A percentile compares a stretch with the other conserved stretches of the same genome.
phyloP scores from a whole-genome alignment of 2,113 vertebrate genomes.

The Vidua chalybeata region DNA sequence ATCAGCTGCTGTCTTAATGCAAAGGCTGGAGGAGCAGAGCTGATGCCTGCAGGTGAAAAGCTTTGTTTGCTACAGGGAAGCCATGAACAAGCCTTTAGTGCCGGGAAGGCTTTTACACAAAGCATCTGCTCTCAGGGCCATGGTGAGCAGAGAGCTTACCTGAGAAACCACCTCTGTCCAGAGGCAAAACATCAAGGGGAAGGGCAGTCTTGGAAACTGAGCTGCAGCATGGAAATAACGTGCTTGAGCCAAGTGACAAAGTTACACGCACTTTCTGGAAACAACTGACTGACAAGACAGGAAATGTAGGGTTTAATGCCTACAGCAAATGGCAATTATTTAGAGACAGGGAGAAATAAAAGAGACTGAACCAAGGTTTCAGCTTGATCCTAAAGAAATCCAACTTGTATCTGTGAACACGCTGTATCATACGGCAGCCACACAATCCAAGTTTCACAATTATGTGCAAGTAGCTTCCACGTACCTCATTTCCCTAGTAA shows the following conservation, averaged over 20 bases:
- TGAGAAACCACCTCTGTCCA: neutral
- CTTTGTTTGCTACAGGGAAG: neutral
- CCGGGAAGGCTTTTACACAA: neutral
- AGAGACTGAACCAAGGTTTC: neutral
- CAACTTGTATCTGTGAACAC: neutral
- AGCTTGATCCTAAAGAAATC: neutral
- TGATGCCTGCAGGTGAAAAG: neutral
- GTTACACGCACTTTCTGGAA: neutral
- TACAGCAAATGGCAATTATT: neutral
- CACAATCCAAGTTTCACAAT: neutral
- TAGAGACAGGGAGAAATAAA: neutral
- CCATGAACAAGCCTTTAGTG: neutral
- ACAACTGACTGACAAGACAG: neutral
- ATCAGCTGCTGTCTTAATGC: neutral
- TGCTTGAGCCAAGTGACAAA: neutral
- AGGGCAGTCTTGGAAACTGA: neutral
- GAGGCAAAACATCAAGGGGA: neutral
- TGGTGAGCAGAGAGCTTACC: neutral
- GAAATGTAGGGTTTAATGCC: neutral
- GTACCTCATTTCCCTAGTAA: neutral
- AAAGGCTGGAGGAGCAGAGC: neutral
- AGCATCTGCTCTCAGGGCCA: neutral
- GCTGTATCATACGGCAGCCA: neutral
- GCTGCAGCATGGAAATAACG: neutral
- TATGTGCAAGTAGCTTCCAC: neutral